Evolutionary conservation across 1,140 invertebrate genomes (phyloP), one percentile per base, ranked within the genome.

Genomic region (Probaryconus sp.): DNA sequence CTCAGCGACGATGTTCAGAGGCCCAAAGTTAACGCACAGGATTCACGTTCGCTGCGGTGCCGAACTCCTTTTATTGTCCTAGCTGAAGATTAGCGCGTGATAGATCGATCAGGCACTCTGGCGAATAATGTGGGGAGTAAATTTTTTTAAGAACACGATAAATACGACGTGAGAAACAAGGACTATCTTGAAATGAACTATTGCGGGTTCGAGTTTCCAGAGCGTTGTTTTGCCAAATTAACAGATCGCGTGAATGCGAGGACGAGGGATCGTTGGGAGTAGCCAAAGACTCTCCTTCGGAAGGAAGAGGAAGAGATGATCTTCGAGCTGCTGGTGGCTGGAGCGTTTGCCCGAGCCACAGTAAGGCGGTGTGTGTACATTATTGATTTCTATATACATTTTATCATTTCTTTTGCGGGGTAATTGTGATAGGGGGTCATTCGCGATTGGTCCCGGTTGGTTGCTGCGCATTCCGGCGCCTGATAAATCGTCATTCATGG

Each of bases 341-440:
- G 84, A 87, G 84, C 83, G 76, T 82, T 85, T 79, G 84, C 84
- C 86, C 84, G 85, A 71, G 84, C 86, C 86, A 86, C 85, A 80
- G 78, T 85, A 81, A 88, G 85, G 85, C 86, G 86, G 86, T 88
- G 86, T 88, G 86, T 88, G 86, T 88, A 88, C 85, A 87, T 86
- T 83, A 80, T 79, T 87, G 67, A 82, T 83, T 73, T 80, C 76
- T 83, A 81, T 81, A 53, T 30, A 37, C 33, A 65, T 76, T 42
- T 26, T 35, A 28, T 64, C 60, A 51, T 53, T 51, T 21, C 35
- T 53, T 9, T 3, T 43, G 35, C 45, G 50, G 53, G 47, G 45
- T 51, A 70, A 43, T 38, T 47, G 61, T 45, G 58, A n/a, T n/a
- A n/a, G n/a, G n/a, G n/a, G n/a, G n/a, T n/a, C n/a, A n/a, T n/a